A percentile compares a stretch with the other conserved stretches of the same genome.
Evolutionary conservation across 2,797 vertebrate species (phyloP).

Genomic region (Hapalemur alaotrensis): DNA sequence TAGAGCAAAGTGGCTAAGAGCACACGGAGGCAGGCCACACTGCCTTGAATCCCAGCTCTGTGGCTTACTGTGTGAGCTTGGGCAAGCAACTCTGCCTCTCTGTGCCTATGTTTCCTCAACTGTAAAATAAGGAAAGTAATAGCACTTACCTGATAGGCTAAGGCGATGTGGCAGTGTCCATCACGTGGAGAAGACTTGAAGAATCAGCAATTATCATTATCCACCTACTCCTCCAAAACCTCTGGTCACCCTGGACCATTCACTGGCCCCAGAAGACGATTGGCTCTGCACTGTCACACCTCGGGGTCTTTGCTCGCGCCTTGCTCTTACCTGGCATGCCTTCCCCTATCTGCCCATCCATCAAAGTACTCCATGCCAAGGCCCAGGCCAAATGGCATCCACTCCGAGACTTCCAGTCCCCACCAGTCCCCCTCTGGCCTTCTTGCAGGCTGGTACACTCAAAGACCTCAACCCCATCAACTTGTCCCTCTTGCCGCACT

Average conservation of each 20-base stretch:
- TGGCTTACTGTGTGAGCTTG: background rate
- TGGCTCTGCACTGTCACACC: background rate
- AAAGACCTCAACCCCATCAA: background rate
- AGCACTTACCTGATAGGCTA: background rate
- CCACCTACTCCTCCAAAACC: background rate
- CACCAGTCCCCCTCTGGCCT: background rate
- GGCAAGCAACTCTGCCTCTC: background rate
- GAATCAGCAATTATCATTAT: background rate
- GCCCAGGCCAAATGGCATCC: background rate
- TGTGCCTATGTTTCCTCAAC: background rate
- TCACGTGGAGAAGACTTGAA: background rate
- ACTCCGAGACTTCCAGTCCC: background rate
- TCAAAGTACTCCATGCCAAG: background rate
- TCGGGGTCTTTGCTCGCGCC: rapidly evolving
- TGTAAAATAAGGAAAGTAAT: background rate
- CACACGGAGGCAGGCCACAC: background rate
- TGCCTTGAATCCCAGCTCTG: background rate
- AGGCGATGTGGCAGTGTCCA: background rate
- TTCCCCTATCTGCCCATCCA: background rate
- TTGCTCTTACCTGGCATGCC: background rate
- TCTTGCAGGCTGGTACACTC: background rate
- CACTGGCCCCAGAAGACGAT: background rate
- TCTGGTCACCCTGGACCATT: background rate
- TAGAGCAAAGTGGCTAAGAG: background rate
- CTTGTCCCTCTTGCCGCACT: background rate